These are phyloP conservation scores for Aethina tumida DNA, from an alignment of 1,140 invertebrate genomes.

Conservation along the genomic window DNA sequence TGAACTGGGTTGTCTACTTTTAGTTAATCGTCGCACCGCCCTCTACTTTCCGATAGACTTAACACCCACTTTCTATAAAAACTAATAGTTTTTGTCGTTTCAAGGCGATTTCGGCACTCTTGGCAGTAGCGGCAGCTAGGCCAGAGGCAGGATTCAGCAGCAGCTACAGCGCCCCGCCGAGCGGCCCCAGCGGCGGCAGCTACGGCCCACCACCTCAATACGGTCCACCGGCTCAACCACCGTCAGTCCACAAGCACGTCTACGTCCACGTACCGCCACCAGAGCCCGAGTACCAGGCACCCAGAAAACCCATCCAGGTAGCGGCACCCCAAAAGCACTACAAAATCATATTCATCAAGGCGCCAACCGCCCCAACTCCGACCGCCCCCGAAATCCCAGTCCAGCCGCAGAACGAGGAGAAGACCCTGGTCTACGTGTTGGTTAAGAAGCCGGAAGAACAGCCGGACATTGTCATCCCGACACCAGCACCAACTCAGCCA, in stretches of 20 bases:
- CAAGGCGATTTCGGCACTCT: slow-evolving; percentile 17
- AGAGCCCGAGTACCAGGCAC: slow-evolving; percentile 61
- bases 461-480: slow-evolving; percentile 66
- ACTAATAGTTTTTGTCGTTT: slow-evolving; percentile 8
- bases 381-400: slow-evolving; percentile 65
- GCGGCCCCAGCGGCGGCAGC: slow-evolving; percentile 36
- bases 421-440: slow-evolving; percentile 78
- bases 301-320: slow-evolving; percentile 49
- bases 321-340: slow-evolving; percentile 77
- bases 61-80: slow-evolving; percentile 1
- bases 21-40: no score
- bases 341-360: slow-evolving; percentile 81
- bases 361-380: slow-evolving; percentile 68
- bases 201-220: slow-evolving; percentile 51
- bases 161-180: slow-evolving; percentile 18
- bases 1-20: no score
- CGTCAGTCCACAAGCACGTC: slow-evolving; percentile 74
- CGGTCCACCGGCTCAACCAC: slow-evolving; percentile 58
- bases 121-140: slow-evolving; percentile 18
- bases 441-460: slow-evolving; percentile 79
- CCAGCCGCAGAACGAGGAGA: slow-evolving; percentile 73
- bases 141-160: slow-evolving; percentile 20
- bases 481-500: slow-evolving; percentile 67
- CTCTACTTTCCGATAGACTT: no score
- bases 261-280: slow-evolving; percentile 79